Percentiles rank a stretch among this genome's conserved stretches.
phyloP scores from a whole-genome alignment of 2,797 vertebrate species.

The Valencia hispanica region DNA sequence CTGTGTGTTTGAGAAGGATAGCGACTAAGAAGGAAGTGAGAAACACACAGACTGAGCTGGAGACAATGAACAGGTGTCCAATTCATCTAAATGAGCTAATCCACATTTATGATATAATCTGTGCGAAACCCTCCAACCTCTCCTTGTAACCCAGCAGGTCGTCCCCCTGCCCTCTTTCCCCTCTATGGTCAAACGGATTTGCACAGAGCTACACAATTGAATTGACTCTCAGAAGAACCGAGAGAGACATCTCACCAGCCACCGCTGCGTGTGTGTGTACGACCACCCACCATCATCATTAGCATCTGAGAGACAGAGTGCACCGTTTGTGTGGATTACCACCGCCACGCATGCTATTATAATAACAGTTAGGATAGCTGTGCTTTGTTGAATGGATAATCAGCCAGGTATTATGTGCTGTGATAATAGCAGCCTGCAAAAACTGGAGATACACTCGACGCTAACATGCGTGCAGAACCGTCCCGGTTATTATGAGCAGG shows the following conservation, averaged over 20 bases:
- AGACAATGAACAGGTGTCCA: slow-evolving; percentile 67
- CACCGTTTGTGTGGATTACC: slow-evolving; percentile 69
- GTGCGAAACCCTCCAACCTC: background rate
- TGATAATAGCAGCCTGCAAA: slow-evolving; percentile 75
- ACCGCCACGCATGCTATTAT: slow-evolving; percentile 66
- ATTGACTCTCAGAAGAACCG: slow-evolving; percentile 37
- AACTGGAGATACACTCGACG: slow-evolving; percentile 60
- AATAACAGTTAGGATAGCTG: slow-evolving; percentile 71
- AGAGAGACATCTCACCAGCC: slow-evolving; percentile 38
- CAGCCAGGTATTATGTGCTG: slow-evolving; percentile 78
- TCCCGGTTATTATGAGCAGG: slow-evolving; percentile 67
- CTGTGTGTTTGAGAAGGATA: slow-evolving; percentile 45
- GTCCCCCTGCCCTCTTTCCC: background rate
- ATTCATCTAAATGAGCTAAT: slow-evolving; percentile 61
- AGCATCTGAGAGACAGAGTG: slow-evolving; percentile 66
- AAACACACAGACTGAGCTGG: slow-evolving; percentile 25
- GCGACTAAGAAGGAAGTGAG: slow-evolving; percentile 37
- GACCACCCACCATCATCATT: slow-evolving; percentile 76
- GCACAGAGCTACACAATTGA: slow-evolving; percentile 15
- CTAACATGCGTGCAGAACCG: slow-evolving; percentile 56
- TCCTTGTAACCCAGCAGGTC: background rate
- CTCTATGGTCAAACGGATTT: slow-evolving; percentile 46
- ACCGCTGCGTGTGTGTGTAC: slow-evolving; percentile 58
- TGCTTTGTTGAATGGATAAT: slow-evolving; percentile 77
- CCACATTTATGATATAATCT: slow-evolving; percentile 46